phyloP scores from a whole-genome alignment of 2,113 vertebrate genomes.

The Oryzias celebensis region DNA sequence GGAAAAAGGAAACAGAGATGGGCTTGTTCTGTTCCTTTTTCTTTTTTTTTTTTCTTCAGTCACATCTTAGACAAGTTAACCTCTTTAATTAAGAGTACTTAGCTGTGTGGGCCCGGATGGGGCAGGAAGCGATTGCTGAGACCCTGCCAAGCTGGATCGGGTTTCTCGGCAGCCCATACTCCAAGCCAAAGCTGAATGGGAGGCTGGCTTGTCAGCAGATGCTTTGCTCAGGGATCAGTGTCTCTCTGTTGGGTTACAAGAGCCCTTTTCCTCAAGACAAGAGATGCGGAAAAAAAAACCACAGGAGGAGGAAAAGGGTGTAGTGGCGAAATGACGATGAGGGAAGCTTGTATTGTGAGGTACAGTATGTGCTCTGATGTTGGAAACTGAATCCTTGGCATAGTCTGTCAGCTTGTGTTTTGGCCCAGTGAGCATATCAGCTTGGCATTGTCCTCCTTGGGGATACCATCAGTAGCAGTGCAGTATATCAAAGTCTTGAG shows the following conservation, averaged over 20 bases:
- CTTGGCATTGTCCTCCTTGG: conserved; percentile 57
- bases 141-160: conserved; percentile 78
- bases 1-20: conserved; percentile 64
- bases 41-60: conserved; percentile 57
- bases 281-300: conserved; percentile 22
- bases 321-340: conserved; percentile 63
- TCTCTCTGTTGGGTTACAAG: conserved; percentile 71
- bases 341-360: conserved; percentile 66
- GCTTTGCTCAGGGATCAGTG: conserved; percentile 80
- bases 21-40: conserved; percentile 61
- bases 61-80: conserved; percentile 80
- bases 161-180: conserved; percentile 73
- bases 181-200: conserved; percentile 78
- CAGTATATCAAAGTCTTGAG: conserved; percentile 55
- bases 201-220: conserved; percentile 83
- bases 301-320: conserved; percentile 61
- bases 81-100: conserved; percentile 83
- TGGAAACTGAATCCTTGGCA: conserved; percentile 70
- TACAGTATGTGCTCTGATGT: conserved; percentile 62
- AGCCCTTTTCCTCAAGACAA: conserved; percentile 73
- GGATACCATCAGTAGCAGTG: conserved; percentile 56
- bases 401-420: conserved; percentile 69
- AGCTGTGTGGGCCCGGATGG: conserved; percentile 72
- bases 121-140: conserved; percentile 79
- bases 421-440: conserved; percentile 70